These are phyloP conservation scores for Paguma larvata DNA, from an alignment of 2,797 vertebrate genomes.

Conservation along the genomic window DNA sequence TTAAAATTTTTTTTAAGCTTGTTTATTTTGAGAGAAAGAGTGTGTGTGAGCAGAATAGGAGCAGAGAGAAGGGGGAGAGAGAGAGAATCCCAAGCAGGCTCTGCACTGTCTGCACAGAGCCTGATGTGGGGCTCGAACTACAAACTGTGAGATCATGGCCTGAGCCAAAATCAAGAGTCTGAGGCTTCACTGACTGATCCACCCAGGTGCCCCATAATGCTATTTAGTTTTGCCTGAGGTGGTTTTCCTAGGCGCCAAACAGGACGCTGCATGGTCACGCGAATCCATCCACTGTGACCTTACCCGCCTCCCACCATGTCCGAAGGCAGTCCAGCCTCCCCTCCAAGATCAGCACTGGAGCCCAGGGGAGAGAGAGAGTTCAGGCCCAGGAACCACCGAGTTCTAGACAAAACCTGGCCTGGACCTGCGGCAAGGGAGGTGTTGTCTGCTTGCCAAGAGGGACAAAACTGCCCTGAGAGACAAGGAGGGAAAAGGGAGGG, in stretches of 20 bases:
- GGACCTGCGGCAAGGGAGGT: background rate
- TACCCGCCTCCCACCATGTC: too few species aligned
- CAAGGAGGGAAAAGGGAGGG: background rate
- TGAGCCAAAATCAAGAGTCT: too few species aligned
- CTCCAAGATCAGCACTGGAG: background rate
- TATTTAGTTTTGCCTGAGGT: background rate
- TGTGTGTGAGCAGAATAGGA: too few species aligned
- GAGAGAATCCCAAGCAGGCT: too few species aligned
- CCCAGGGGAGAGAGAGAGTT: background rate
- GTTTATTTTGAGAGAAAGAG: too few species aligned
- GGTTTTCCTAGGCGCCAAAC: background rate
- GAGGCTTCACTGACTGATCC: too few species aligned
- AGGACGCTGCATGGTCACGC: background rate
- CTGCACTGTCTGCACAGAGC: too few species aligned
- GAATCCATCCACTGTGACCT: background rate
- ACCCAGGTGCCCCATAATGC: too few species aligned
- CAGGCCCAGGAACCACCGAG: background rate
- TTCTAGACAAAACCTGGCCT: background rate
- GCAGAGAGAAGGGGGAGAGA: too few species aligned
- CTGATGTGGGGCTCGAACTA: too few species aligned
- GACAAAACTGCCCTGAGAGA: background rate
- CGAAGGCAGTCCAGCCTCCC: background rate
- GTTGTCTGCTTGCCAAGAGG: background rate
- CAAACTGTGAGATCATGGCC: too few species aligned
- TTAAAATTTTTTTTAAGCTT: too few species aligned